Evolutionary conservation across 2,113 vertebrate species (phyloP).

Genomic region (Ovibos moschatus): DNA sequence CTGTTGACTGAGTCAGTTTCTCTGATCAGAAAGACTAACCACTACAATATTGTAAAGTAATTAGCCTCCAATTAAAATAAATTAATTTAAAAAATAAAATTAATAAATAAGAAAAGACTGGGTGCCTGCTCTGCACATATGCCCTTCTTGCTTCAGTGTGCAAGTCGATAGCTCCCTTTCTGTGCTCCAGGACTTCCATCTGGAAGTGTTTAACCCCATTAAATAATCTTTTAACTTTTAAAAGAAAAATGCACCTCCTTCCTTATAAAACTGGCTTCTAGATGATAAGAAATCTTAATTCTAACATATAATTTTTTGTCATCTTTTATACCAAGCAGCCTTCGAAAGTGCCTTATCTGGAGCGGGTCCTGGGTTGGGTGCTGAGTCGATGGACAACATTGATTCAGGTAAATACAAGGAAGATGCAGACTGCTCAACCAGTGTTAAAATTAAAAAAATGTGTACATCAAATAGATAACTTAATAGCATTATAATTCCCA

Average conservation of each 20-base stretch:
- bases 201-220: conserved; percentile 19
- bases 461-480: background rate
- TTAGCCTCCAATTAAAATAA: background rate
- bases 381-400: background rate
- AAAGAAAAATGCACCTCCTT: conserved; percentile 30
- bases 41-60: background rate
- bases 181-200: background rate
- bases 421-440: background rate
- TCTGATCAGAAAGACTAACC: background rate
- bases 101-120: background rate
- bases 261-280: background rate
- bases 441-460: conserved; percentile 9
- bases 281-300: conserved; percentile 44
- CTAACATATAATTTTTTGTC: conserved; percentile 35
- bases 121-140: background rate
- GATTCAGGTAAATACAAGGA: conserved; percentile 12
- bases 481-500: conserved; percentile 1
- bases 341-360: conserved; percentile 18
- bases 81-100: background rate
- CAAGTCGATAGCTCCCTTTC: background rate
- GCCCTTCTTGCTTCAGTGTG: background rate
- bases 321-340: conserved; percentile 3
- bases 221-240: conserved; percentile 51
- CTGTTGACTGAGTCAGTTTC: background rate
- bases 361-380: background rate